These are phyloP conservation scores for Drosophila greeni DNA, from an alignment of 2,888 invertebrate species.

Conservation along the genomic window DNA sequence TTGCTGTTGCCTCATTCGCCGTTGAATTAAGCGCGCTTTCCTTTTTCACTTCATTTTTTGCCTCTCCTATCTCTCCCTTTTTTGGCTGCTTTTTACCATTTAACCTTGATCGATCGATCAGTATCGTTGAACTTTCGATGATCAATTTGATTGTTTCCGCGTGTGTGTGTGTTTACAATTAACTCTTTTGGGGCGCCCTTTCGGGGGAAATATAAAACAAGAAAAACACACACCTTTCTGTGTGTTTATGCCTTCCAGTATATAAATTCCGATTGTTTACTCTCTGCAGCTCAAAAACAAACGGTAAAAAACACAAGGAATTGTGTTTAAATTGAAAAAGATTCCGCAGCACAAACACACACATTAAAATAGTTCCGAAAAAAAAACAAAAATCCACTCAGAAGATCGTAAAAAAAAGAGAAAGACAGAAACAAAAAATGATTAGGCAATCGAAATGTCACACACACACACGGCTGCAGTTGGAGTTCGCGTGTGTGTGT, in stretches of 20 bases:
- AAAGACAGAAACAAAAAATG: slow-evolving; percentile 32
- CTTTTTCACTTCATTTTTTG: slow-evolving; percentile 22
- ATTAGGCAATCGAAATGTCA: slow-evolving; percentile 60
- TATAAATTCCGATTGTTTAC: slow-evolving; percentile 44
- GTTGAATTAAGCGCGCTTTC: slow-evolving; percentile 61
- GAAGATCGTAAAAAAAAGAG: slow-evolving; percentile 42
- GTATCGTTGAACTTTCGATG: slow-evolving; percentile 66
- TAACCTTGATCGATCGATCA: slow-evolving; percentile 65
- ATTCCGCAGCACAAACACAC: slow-evolving; percentile 17
- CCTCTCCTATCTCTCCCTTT: slow-evolving; percentile 7
- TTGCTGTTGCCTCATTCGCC: slow-evolving; percentile 11
- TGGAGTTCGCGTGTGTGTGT: slow-evolving; percentile 19
- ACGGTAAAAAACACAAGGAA: slow-evolving; percentile 20
- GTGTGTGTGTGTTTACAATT: slow-evolving; percentile 22
- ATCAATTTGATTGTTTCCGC: slow-evolving; percentile 47
- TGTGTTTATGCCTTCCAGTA: slow-evolving; percentile 37
- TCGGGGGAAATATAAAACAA: slow-evolving; percentile 1
- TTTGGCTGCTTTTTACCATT: slow-evolving; percentile 46
- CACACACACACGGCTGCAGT: slow-evolving; percentile 20
- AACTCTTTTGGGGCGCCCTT: slow-evolving; percentile 19
- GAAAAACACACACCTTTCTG: slow-evolving; percentile 1
- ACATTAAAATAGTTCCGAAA: slow-evolving; percentile 38
- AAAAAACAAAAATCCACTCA: slow-evolving; percentile 41
- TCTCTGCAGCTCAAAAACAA: slow-evolving; percentile 12
- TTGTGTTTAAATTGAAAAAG: slow-evolving; percentile 26